Evolutionary conservation across 2,888 invertebrate genomes (phyloP).

Genomic region (Cephus runcator): DNA sequence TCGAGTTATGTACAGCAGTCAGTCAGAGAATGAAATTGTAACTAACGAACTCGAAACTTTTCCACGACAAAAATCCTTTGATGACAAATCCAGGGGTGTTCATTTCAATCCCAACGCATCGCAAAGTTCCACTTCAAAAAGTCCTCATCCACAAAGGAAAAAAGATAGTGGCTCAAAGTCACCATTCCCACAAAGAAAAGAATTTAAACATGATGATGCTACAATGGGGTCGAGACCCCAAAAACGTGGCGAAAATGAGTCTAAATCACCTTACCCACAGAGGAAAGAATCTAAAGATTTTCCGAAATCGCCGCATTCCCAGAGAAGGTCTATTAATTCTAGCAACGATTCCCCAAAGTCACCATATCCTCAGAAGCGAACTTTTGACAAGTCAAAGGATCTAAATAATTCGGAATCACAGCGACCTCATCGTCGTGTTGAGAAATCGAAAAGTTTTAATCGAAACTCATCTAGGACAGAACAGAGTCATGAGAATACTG

Average conservation of each 20-base stretch:
- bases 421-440: background rate
- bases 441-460: background rate
- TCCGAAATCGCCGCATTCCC: slow-evolving; percentile 35
- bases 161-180: slow-evolving; percentile 41
- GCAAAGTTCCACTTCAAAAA: slow-evolving; percentile 39
- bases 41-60: slow-evolving; percentile 35
- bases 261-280: slow-evolving; percentile 24
- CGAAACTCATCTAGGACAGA: background rate
- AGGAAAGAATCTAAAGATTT: slow-evolving; percentile 33
- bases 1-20: slow-evolving; percentile 55
- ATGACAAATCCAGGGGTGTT: slow-evolving; percentile 43
- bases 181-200: slow-evolving; percentile 16
- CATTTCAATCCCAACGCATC: slow-evolving; percentile 33
- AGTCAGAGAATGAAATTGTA: slow-evolving; percentile 47
- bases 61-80: slow-evolving; percentile 47
- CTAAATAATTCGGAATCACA: slow-evolving; percentile 1
- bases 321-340: slow-evolving; percentile 30
- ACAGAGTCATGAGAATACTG: background rate
- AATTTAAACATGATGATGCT: slow-evolving; percentile 13
- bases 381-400: slow-evolving; percentile 8
- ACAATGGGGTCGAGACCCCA: background rate
- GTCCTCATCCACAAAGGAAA: slow-evolving; percentile 40
- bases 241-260: slow-evolving; percentile 11
- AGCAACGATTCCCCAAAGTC: slow-evolving; percentile 20
- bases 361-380: slow-evolving; percentile 19